Evolutionary conservation across 2,888 invertebrate genomes (phyloP), one percentile per base, ranked within the genome.

Genomic region (Protula sp.): DNA sequence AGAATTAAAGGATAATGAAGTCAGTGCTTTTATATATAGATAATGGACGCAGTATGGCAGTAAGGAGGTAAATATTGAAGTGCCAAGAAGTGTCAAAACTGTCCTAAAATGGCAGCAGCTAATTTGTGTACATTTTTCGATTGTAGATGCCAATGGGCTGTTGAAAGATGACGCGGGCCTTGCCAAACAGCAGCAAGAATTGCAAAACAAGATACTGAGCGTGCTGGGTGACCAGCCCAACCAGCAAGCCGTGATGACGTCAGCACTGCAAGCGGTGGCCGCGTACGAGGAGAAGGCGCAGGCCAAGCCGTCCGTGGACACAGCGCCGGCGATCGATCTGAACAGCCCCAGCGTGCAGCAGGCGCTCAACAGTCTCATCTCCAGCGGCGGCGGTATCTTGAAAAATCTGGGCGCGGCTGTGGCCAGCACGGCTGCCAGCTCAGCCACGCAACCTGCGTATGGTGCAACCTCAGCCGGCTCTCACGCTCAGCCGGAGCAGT

Each of bases 161-260:
- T n/a, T n/a, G n/a, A 30, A 24, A 4, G 57, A 61, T 38, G 66
- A 60, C 38, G 54, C 30, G 31, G 54, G 55, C 29, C 48, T 63
- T 14, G 54, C 55, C 31, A 67, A 74, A 55, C 75, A 77, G 54
- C 87, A 89, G 77, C 86, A 85, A 0, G 89, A 89, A 68, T 81
- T 91, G 0, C 90, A 91, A 73, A 88, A 87, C 70, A 85, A 90
- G 67, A 91, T 91, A 68, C 82, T 91, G 68, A 90, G 86, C 77
- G 89, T 91, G 38, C 54, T 61, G n/a, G 54, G 55, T 19, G 29
- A 51, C 1, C 19, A 24, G 9, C 5, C 30, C 14, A 14, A 58
- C 57, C 3, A 53, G 51, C n/a, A 27, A 3, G 1, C 30, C 9
- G n/a, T n/a, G n/a, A 4, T 24, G 14, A 50, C 57, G 19, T 50